These are phyloP conservation scores for Dolomedes plantarius DNA, from an alignment of 2,888 invertebrate genomes.

Conservation along the genomic window DNA sequence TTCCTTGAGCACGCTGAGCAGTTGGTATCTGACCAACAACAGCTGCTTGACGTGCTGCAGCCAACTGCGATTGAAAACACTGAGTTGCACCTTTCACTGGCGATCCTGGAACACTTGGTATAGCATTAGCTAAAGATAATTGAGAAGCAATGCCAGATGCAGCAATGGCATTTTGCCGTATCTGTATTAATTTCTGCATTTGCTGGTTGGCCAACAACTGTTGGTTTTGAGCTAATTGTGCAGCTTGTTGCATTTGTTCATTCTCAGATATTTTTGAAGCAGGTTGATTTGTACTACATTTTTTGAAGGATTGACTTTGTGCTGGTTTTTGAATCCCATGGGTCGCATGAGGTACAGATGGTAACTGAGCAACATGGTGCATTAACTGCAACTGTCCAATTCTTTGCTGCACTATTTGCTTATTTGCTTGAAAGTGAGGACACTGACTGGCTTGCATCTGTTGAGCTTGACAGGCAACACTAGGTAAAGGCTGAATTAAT, in stretches of 20 bases:
- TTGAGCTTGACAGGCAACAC: conserved; percentile 54
- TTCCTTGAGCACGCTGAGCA: conserved; percentile 25
- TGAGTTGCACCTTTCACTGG: conserved; percentile 41
- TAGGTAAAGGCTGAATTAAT: conserved; percentile 34
- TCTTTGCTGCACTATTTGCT: conserved; percentile 56
- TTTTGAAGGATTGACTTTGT: conserved; percentile 43
- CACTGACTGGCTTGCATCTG: conserved; percentile 49
- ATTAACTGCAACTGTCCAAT: conserved; percentile 54
- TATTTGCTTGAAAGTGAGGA: conserved; percentile 58
- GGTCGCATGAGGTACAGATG: conserved; percentile 41
- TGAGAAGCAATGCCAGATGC: conserved; percentile 45
- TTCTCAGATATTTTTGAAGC: conserved; percentile 43
- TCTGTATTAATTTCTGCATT: conserved; percentile 61
- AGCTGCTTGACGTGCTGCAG: conserved; percentile 54
- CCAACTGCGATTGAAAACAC: conserved; percentile 62
- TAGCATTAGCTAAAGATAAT: conserved; percentile 31
- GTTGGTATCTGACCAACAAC: conserved; percentile 31
- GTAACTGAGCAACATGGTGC: conserved; percentile 50
- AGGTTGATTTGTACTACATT: conserved; percentile 22
- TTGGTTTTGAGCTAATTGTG: conserved; percentile 54
- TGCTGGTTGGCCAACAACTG: conserved; percentile 54
- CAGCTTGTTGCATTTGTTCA: conserved; percentile 61
- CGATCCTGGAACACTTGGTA: conserved; percentile 46
- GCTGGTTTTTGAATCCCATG: conserved; percentile 48
- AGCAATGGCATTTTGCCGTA: conserved; percentile 55